A percentile compares a stretch with the other conserved stretches of the same genome.
phyloP scores from a whole-genome alignment of 2,888 invertebrate species.

The Ormyrus labotus region DNA sequence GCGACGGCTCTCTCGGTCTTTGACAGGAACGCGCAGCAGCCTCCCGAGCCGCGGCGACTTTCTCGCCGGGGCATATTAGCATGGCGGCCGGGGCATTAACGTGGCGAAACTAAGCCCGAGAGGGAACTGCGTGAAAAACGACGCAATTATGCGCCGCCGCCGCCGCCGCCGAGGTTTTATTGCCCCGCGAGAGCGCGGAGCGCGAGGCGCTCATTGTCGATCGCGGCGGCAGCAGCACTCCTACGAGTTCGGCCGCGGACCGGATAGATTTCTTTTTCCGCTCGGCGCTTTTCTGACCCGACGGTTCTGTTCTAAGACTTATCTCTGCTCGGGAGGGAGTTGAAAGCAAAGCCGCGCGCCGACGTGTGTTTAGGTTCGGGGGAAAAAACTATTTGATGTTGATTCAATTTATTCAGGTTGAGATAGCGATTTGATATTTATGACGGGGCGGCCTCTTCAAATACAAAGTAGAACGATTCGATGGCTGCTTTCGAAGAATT shows the following conservation, averaged over 20 bases:
- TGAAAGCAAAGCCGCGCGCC: no score
- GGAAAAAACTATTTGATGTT: no score
- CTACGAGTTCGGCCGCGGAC: neutral
- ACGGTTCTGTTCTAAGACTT: neutral
- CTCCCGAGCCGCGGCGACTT: conserved; percentile 9
- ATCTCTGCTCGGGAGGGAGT: neutral
- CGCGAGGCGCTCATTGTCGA: neutral
- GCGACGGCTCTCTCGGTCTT: neutral
- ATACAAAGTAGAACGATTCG: no score
- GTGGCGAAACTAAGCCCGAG: conserved; percentile 31
- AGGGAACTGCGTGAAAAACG: conserved; percentile 23
- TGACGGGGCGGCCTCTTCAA: no score
- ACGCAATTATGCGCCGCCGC: conserved; percentile 22
- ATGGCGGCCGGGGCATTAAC: neutral
- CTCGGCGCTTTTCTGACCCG: neutral
- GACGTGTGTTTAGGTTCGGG: no score
- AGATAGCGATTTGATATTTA: no score
- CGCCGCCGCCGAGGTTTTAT: conserved; percentile 21
- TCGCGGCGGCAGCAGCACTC: neutral
- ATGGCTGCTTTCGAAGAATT: no score
- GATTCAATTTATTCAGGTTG: no score
- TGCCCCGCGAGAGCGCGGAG: neutral
- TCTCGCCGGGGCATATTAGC: conserved; percentile 14
- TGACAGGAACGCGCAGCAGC: conserved; percentile 11
- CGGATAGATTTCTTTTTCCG: neutral